Percentiles rank a stretch among this genome's conserved stretches.
Conservation (phyloP, 2,113 vertebrate genomes). For the Bufo gargarizans region DNA sequence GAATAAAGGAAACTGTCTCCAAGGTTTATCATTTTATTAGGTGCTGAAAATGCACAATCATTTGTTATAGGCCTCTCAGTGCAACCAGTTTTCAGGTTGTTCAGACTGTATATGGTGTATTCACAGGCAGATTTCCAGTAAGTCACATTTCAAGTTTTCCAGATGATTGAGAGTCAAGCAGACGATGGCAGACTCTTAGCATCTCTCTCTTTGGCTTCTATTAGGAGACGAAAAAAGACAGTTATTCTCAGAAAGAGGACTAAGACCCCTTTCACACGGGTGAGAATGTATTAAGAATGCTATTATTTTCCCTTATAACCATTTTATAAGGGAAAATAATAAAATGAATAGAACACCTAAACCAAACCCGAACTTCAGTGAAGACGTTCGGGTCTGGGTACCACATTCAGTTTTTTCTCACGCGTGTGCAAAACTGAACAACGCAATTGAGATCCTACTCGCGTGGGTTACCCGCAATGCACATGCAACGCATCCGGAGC, state of each 20-base stretch:
- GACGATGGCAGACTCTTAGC: conserved; percentile 47
- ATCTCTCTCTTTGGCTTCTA: conserved; percentile 57
- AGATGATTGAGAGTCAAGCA: conserved; percentile 45
- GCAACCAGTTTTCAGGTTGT: not conserved
- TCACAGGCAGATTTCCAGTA: conserved; percentile 44
- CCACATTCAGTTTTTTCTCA: no score
- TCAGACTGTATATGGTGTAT: conserved; percentile 28
- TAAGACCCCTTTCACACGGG: no score
- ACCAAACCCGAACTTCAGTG: no score
- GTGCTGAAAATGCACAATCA: conserved; percentile 53
- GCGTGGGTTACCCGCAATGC: no score
- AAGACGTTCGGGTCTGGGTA: no score
- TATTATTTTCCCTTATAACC: no score
- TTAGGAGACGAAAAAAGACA: not conserved
- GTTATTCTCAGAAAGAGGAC: not conserved
- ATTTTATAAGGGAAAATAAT: no score
- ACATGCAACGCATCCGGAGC: no score
- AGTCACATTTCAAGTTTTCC: conserved; percentile 43
- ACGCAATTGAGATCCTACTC: no score
- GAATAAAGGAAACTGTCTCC: not conserved
- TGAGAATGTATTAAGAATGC: no score
- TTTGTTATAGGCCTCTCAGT: conserved; percentile 24
- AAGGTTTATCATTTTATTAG: conserved; percentile 39
- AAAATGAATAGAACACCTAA: no score
- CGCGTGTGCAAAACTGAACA: no score